Evolutionary conservation across 1,140 invertebrate genomes (phyloP), one percentile per base, ranked within the genome.

Genomic region (Parasteatoda tepidariorum): DNA sequence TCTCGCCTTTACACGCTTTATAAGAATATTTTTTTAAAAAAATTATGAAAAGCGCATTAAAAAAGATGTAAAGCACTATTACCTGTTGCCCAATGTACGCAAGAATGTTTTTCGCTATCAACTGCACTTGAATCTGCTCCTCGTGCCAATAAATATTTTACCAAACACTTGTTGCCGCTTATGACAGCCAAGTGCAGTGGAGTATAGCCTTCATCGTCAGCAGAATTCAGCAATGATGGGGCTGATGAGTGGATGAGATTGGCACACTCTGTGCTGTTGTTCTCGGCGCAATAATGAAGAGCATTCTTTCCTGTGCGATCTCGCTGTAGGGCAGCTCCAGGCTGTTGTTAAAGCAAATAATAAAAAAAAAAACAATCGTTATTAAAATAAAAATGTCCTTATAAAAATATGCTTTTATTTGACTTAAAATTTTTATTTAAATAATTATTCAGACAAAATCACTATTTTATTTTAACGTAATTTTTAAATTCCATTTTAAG

Each of bases 81-180:
- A 85, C 84, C 84, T 66, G 96, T 97, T 3, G 98, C 97, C 98
- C 98, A 99, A 89, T 99, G 98, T 18, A 98, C 93, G n/a, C 96
- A 94, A 2, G 97, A 97, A 88, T 99, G 98, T 68, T 94, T 93
- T 88, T 99, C 97, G 87, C 95, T 93, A 89, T 99, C 98, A 71
- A 71, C 73, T 13, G 67, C 38, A 54, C 48, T 78, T 1, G 62
- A 28, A 38, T 85, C 71, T 13, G 81, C 71, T 38, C 67, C 70
- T 38, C 64, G 31, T 2, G 88, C 6, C 61, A 85, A 9, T 5
- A 97, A 90, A 31, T 94, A 93, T 73, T 94, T 93, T 59, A 96
- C 93, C 75, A 97, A 91, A 28, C 93, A 92, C 85, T 93, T 92
- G 88, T 90, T 90, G 13, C 96, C 96, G 83, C 96, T 94, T 87